Percentiles rank a stretch among this genome's conserved stretches.
Evolutionary conservation across 2,797 vertebrate genomes (phyloP).

Genomic region (Pristis pectinata): DNA sequence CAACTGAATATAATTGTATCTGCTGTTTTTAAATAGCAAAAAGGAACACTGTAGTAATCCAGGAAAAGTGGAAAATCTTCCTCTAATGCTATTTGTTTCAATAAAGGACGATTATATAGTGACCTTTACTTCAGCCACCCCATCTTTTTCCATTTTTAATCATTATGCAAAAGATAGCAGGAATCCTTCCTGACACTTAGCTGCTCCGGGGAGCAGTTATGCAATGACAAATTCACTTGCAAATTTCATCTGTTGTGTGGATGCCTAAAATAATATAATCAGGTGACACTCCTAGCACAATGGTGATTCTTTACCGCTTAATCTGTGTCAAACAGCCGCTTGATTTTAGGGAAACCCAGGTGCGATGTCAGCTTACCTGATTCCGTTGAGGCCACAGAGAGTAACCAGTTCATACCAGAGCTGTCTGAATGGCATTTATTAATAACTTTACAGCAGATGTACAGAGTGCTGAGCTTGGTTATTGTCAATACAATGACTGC

Average conservation of each 20-base stretch:
- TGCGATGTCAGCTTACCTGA: neutral
- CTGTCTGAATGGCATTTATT: neutral
- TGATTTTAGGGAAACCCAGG: neutral
- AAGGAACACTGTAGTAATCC: constrained; percentile 34
- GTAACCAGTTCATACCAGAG: neutral
- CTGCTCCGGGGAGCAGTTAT: constrained; percentile 68
- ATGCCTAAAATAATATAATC: neutral
- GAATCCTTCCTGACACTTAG: constrained; percentile 65
- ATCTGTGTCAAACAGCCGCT: neutral
- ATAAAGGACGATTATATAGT: constrained; percentile 71
- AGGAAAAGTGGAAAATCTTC: constrained; percentile 59
- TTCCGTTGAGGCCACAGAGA: neutral
- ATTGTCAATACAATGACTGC: neutral
- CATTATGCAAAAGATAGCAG: constrained; percentile 72
- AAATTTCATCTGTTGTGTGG: constrained; percentile 53
- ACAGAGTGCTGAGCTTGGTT: neutral
- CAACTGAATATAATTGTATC: constrained; percentile 27
- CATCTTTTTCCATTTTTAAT: constrained; percentile 74
- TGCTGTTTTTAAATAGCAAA: constrained; percentile 21
- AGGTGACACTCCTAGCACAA: neutral
- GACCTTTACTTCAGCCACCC: constrained; percentile 76
- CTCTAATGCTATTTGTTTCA: constrained; percentile 81
- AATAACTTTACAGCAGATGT: neutral
- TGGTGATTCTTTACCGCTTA: constrained; percentile 6
- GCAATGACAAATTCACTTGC: constrained; percentile 63